Percentiles rank a stretch among this genome's conserved stretches.
phyloP scores from a whole-genome alignment of 2,797 vertebrate genomes.

The Platalea minor region DNA sequence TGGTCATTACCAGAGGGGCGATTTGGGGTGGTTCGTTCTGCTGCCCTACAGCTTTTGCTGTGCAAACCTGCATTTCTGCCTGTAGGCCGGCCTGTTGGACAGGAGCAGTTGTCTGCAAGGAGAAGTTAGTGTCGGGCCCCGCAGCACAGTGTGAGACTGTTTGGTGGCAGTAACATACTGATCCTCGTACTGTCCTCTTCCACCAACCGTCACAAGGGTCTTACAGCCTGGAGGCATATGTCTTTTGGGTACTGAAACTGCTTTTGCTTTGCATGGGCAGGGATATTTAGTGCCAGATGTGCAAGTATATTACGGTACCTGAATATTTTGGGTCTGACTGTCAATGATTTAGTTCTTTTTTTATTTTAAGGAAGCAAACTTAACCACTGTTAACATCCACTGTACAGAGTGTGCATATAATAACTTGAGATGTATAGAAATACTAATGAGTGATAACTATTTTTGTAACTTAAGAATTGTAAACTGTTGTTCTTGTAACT shows the following conservation, averaged over 20 bases:
- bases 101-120: not conserved
- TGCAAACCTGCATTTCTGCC: not conserved
- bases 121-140: accelerated
- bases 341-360: not conserved
- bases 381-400: slow-evolving; percentile 54
- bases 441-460: slow-evolving; percentile 69
- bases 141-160: accelerated
- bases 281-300: not conserved
- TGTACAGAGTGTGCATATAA: slow-evolving; percentile 60
- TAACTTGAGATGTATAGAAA: slow-evolving; percentile 62
- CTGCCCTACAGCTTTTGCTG: not conserved
- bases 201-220: not conserved
- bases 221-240: not conserved
- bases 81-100: not conserved
- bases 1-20: not conserved
- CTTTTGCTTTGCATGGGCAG: slow-evolving; percentile 16
- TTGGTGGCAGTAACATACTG: not conserved
- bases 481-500: slow-evolving; percentile 66
- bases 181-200: not conserved
- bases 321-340: not conserved
- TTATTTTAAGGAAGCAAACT: slow-evolving; percentile 20
- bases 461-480: slow-evolving; percentile 73
- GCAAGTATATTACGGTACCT: not conserved
- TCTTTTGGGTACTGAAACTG: not conserved
- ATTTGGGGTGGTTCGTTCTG: not conserved